Evolutionary conservation across 2,797 vertebrate genomes (phyloP), one percentile per base, ranked within the genome.

Genomic region (Austrolebias charrua): DNA sequence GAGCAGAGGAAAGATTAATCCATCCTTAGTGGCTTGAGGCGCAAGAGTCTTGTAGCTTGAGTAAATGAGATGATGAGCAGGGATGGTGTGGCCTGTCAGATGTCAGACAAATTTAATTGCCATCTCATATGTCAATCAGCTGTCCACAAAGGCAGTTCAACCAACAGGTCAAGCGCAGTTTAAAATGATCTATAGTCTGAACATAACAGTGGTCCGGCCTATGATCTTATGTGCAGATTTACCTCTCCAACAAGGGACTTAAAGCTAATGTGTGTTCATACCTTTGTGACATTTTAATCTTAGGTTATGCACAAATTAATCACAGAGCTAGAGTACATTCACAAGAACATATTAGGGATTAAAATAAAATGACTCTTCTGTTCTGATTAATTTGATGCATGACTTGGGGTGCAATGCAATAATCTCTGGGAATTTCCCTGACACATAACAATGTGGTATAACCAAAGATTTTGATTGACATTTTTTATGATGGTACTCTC

Each of bases 11-110:
- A 90, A 76, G 72, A 76, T 91, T 80, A 88, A 51, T 74, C 38
- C 38, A 75, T 68, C 69, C 72, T 72, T 48, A 57, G 42, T 70
- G 63, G 71, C 88, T 77, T 42, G 49, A 38, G 86, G 89, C 77
- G 63, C 61, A 79, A 68, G 69, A 76, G 83, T 78, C 80, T 78
- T 73, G 73, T 73, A 82, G 84, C 63, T 80, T 51, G 75, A 86
- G 82, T 89, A 89, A 89, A 89, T 84, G 77, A 86, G 80, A 84
- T 83, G 85, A 92, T 91, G 88, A 91, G 85, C 79, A 72, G 76
- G 87, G 80, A 87, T 82, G 87, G 81, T 86, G 86, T 86, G 80
- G 75, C 80, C 82, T 84, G 87, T 89, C 85, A 87, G 82, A 85
- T 50, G 67, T 85, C 85, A 89, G 84, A 77, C 73, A 76, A 85